Evolutionary conservation across 2,888 invertebrate genomes (phyloP).

Genomic region (Nezara viridula): DNA sequence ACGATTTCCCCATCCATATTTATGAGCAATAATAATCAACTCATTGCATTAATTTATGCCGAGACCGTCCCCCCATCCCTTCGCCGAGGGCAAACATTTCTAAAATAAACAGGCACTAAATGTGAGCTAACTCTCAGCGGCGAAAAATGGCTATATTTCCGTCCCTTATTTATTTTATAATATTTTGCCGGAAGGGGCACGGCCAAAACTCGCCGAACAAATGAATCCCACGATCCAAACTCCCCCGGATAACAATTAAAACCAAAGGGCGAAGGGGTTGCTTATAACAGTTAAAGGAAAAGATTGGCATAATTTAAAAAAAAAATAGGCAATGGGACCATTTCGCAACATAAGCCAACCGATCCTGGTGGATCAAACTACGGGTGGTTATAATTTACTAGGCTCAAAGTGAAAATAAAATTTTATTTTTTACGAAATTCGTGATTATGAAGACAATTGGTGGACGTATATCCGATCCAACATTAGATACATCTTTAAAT

Average conservation of each 20-base stretch:
- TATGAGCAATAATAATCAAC: constrained; percentile 64
- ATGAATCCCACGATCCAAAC: not conserved
- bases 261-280: not conserved
- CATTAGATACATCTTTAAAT: no score
- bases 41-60: constrained; percentile 63
- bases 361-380: no score
- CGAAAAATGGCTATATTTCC: constrained; percentile 47
- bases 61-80: constrained; percentile 15
- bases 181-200: not conserved
- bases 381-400: no score
- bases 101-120: constrained; percentile 45
- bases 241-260: not conserved
- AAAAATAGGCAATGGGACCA: not conserved
- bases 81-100: constrained; percentile 32
- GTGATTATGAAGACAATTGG: no score
- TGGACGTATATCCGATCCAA: no score
- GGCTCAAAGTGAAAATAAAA: no score
- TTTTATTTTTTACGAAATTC: no score
- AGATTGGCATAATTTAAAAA: not conserved
- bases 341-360: not conserved
- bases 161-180: constrained; percentile 44
- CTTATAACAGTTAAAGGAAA: not conserved
- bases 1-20: constrained; percentile 63
- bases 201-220: not conserved
- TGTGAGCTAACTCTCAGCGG: constrained; percentile 32